Evolutionary conservation across 2,113 vertebrate species (phyloP).

Genomic region (Agelaius phoeniceus): DNA sequence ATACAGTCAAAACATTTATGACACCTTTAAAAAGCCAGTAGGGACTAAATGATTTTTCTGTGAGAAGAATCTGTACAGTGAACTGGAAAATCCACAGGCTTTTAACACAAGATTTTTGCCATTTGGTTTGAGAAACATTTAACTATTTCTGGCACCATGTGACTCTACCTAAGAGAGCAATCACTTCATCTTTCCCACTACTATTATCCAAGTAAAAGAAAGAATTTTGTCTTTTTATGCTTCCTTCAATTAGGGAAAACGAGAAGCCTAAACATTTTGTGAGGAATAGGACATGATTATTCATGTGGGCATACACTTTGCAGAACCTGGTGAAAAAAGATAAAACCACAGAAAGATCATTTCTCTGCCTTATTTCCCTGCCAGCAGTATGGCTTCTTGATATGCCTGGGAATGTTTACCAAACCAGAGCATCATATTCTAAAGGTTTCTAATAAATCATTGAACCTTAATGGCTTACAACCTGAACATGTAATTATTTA

Average conservation of each 20-base stretch:
- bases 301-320: not conserved
- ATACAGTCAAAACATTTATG: not conserved
- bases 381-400: not conserved
- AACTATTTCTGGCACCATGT: not conserved
- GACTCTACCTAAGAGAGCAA: not conserved
- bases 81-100: not conserved
- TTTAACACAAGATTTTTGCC: not conserved
- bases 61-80: not conserved
- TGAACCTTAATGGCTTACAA: slow-evolving; percentile 1
- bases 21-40: not conserved
- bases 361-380: not conserved
- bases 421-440: not conserved
- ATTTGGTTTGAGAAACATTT: not conserved
- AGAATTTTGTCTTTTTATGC: not conserved
- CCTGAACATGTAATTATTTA: slow-evolving; percentile 12
- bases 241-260: not conserved
- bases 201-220: not conserved
- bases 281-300: not conserved
- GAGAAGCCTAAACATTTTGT: not conserved
- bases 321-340: not conserved
- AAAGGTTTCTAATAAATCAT: slow-evolving; percentile 25
- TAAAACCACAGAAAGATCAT: not conserved
- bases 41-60: not conserved
- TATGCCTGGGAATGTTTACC: not conserved
- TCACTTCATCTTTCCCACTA: not conserved